These are phyloP conservation scores for Ceryle rudis DNA, from an alignment of 2,797 vertebrate genomes.

Conservation along the genomic window DNA sequence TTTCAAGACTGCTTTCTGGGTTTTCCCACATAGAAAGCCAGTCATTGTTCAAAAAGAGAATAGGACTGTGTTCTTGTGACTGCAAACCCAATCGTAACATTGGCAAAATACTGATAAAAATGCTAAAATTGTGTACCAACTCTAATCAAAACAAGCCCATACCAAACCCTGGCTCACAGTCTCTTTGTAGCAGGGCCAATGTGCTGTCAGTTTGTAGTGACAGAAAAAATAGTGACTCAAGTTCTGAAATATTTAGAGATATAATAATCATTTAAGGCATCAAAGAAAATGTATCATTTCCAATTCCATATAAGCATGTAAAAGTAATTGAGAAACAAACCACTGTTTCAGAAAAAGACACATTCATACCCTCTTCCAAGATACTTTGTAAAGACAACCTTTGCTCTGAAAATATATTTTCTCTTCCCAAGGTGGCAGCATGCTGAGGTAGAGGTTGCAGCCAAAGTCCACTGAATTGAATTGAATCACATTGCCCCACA, in stretches of 20 bases:
- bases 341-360: neutral
- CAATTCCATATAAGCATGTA: neutral
- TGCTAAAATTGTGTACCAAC: conserved; percentile 17
- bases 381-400: neutral
- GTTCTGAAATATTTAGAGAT: conserved; percentile 26
- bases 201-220: neutral
- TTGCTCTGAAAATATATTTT: conserved; percentile 24
- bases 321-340: conserved; percentile 16
- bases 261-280: conserved; percentile 11
- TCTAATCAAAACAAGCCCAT: neutral
- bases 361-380: neutral
- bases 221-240: rapidly evolving
- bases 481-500: neutral
- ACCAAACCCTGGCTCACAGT: neutral
- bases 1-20: conserved; percentile 31
- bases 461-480: neutral
- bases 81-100: neutral
- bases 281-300: conserved; percentile 17
- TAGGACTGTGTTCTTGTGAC: conserved; percentile 8
- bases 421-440: neutral
- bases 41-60: conserved; percentile 44
- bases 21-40: conserved; percentile 10
- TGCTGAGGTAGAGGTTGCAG: neutral
- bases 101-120: conserved; percentile 61
- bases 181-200: neutral